These are phyloP conservation scores for Metacarcinus magister DNA, from an alignment of 2,888 invertebrate genomes.

Conservation along the genomic window DNA sequence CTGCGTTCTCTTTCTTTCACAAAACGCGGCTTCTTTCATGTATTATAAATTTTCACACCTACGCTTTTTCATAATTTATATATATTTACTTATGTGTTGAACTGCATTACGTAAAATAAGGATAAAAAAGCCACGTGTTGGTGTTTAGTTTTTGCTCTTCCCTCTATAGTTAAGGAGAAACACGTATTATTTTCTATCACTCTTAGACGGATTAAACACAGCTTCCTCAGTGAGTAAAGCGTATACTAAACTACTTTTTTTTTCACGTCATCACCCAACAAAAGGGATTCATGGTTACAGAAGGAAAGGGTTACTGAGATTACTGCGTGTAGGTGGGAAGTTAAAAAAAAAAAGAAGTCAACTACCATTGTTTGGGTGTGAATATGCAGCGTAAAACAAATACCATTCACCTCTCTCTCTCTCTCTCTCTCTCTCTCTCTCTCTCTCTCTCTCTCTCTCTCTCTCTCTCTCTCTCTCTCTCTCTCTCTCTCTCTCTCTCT, in stretches of 20 bases:
- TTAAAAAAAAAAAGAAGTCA: background rate
- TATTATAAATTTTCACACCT: background rate
- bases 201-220: background rate
- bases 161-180: no score
- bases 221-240: background rate
- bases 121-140: background rate
- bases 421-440: background rate
- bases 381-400: background rate
- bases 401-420: background rate
- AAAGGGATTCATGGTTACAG: background rate
- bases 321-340: background rate
- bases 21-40: background rate
- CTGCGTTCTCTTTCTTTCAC: background rate
- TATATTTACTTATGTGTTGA: background rate
- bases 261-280: background rate
- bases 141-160: no score
- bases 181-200: no score
- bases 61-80: background rate
- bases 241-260: background rate
- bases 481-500: constrained; percentile 53
- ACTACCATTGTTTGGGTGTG: background rate
- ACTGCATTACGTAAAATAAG: background rate
- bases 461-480: background rate
- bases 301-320: background rate
- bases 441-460: background rate